These are phyloP conservation scores for Rotaria magnacalcarata DNA, from an alignment of 2,888 invertebrate genomes.

Conservation along the genomic window DNA sequence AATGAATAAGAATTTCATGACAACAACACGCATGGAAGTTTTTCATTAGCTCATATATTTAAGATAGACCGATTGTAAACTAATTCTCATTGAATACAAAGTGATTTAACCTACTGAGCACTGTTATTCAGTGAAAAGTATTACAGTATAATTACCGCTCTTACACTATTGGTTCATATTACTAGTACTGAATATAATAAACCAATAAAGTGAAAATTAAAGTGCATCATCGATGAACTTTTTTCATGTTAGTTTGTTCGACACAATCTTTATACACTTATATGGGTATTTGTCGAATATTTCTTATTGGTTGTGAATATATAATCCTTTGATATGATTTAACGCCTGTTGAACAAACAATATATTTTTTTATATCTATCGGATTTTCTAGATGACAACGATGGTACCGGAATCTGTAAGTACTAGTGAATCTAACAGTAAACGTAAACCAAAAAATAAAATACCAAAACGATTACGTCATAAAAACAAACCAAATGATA, in stretches of 20 bases:
- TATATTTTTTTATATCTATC: background rate
- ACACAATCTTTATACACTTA: background rate
- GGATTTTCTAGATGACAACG: background rate
- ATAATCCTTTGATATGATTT: constrained; percentile 65
- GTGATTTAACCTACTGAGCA: no score
- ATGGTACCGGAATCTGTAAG: background rate
- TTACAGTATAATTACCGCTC: no score
- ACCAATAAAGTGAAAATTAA: background rate
- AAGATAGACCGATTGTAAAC: no score
- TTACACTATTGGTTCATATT: background rate
- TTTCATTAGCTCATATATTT: no score
- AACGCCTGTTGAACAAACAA: no score
- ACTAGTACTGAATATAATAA: background rate
- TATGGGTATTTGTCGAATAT: constrained; percentile 68
- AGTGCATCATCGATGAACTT: background rate
- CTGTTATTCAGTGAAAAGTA: no score
- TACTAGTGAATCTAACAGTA: background rate
- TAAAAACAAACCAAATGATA: background rate
- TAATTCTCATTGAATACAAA: no score
- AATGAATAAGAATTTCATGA: no score
- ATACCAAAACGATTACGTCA: constrained; percentile 17
- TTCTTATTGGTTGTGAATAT: constrained; percentile 69
- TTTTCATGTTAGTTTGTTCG: background rate
- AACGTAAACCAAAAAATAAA: background rate
- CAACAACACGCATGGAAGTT: no score